Conservation (phyloP, 1,140 invertebrate species). For the Drosophila willistoni region DNA sequence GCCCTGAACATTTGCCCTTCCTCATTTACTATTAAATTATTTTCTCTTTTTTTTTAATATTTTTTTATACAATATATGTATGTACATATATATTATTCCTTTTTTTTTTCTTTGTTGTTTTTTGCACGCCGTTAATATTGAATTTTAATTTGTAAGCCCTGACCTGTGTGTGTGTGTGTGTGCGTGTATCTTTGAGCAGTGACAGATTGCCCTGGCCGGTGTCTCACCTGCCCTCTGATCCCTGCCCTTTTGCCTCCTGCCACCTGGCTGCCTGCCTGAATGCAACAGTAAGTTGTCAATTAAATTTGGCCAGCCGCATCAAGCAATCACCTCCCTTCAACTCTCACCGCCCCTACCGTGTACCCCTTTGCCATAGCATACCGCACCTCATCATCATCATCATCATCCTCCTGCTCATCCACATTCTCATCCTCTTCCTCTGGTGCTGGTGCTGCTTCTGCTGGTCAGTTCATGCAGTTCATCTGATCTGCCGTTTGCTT, state of each 20-base stretch:
- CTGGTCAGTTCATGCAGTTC: slow-evolving; percentile 41
- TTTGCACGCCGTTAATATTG: slow-evolving; percentile 77
- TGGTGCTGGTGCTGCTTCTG: slow-evolving; percentile 18
- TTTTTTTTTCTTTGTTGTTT: slow-evolving; percentile 35
- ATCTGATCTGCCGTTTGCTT: slow-evolving; percentile 69
- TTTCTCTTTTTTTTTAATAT: slow-evolving; percentile 46
- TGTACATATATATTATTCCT: neutral
- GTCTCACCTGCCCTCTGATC: slow-evolving; percentile 29
- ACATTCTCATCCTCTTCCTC: too few relatives aligned
- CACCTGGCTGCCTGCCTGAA: slow-evolving; percentile 25
- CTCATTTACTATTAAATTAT: slow-evolving; percentile 72
- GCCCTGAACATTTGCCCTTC: slow-evolving; percentile 11
- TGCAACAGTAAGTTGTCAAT: slow-evolving; percentile 80
- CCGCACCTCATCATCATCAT: slow-evolving; percentile 12
- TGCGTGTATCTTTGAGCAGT: slow-evolving; percentile 68
- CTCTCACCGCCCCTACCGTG: neutral
- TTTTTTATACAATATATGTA: too few relatives aligned
- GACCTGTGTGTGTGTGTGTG: slow-evolving; percentile 26
- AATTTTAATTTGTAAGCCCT: slow-evolving; percentile 81
- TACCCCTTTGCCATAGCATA: neutral
- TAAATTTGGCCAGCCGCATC: slow-evolving; percentile 80
- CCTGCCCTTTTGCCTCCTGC: slow-evolving; percentile 11
- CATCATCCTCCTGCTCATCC: neutral
- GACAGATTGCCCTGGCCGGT: slow-evolving; percentile 65
- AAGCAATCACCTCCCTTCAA: slow-evolving; percentile 53